Evolutionary conservation across 2,797 vertebrate species (phyloP), one percentile per base, ranked within the genome.

Genomic region (Nannoperca obscura): DNA sequence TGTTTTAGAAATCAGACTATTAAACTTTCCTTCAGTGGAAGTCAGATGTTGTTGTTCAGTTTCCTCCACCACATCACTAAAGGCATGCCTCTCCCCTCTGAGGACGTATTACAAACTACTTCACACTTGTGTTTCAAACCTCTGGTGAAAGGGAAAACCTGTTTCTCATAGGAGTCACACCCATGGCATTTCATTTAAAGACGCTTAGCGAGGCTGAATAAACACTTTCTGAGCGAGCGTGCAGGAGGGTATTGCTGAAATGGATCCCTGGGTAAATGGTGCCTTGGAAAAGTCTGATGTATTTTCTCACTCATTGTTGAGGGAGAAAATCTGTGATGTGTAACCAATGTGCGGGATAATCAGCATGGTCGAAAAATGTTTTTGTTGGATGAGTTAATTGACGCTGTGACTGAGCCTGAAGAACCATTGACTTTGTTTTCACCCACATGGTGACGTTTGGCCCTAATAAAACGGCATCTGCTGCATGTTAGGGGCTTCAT

Each of bases 71-170:
- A 44, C 60, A 64, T 60, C 67, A 38, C n/a, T 14, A 24, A 55
- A 54, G 20, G 3, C 42, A 22, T 0, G 61, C 7, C 22, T 7
- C 14, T 7, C 14, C 54, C 71, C 77, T 83, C 82, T 17, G 65
- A 71, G 78, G 84, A 76, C n/a, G 0, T 36, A 67, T 86, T 67
- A 73, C 58, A 71, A 55, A 67, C 47, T 20, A 24, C 63, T 69
- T 78, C 47, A 65, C 61, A 72, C 50, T 53, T 38, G 55, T 81
- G 71, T 76, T 74, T 64, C 54, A 76, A 63, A 78, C 22, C 50
- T 46, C 32, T 59, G 50, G 20, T 60, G 36, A 79, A 85, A 69
- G 40, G n/a, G 27, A 60, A 74, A 80, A 61, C 1, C n/a, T 47
- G 58, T 59, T 79, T 61, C 59, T 81, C 63, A n/a, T 2, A 57